Evolutionary conservation across 2,797 vertebrate species (phyloP).

Genomic region (Todus mexicanus): DNA sequence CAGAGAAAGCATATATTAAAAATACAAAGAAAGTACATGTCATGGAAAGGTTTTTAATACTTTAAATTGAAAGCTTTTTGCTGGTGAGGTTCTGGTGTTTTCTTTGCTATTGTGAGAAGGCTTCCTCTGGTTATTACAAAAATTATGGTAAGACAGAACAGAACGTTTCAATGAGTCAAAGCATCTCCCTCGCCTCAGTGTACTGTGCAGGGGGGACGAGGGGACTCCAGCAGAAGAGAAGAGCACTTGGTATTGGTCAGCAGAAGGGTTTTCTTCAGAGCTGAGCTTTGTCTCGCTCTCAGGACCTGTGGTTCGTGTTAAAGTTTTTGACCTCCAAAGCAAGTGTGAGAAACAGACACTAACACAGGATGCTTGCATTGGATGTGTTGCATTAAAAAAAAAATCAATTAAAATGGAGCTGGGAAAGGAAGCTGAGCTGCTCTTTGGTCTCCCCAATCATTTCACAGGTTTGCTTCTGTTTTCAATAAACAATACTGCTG

Average conservation of each 20-base stretch:
- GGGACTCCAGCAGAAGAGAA: not conserved
- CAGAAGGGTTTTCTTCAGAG: not conserved
- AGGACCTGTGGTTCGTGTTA: fast-evolving
- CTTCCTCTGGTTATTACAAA: not conserved
- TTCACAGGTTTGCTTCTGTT: not conserved
- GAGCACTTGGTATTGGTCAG: not conserved
- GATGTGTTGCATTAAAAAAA: not conserved
- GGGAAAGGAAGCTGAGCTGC: not conserved
- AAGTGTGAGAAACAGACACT: not conserved
- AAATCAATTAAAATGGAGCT: not conserved
- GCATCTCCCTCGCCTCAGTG: not conserved
- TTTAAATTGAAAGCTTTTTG: not conserved
- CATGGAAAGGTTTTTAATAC: not conserved
- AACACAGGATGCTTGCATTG: not conserved
- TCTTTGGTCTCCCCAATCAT: not conserved
- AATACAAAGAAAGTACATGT: not conserved
- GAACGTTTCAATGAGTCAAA: not conserved
- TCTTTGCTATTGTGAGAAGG: not conserved
- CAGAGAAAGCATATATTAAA: not conserved
- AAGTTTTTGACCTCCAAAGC: not conserved
- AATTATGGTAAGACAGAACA: not conserved
- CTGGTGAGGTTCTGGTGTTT: not conserved
- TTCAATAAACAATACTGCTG: not conserved
- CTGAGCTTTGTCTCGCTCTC: not conserved
- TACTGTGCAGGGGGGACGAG: not conserved